A percentile compares a stretch with the other conserved stretches of the same genome.
Conservation (phyloP, 2,797 vertebrate species). For the Eulemur rubriventer region DNA sequence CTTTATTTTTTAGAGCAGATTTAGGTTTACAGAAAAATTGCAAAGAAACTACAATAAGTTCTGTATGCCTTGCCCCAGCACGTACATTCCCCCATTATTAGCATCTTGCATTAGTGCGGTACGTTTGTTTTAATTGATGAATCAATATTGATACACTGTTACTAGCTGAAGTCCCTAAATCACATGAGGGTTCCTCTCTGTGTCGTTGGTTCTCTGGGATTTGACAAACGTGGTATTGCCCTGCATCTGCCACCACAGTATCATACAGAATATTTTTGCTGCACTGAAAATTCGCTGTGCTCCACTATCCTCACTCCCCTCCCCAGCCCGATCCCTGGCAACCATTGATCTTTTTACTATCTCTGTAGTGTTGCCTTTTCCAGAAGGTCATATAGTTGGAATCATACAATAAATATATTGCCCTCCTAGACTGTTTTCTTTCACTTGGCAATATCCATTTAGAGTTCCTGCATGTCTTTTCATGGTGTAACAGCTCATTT, state of each 20-base stretch:
- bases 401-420: rapidly evolving
- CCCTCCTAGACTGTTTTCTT: not conserved
- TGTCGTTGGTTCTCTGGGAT: not conserved
- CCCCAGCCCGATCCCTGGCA: not conserved
- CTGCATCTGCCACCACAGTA: too few species aligned
- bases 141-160: not conserved
- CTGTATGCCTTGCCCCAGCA: not conserved
- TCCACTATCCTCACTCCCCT: not conserved
- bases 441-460: not conserved
- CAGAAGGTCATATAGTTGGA: not conserved
- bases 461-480: not conserved
- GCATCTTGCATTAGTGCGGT: not conserved
- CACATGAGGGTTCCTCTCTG: not conserved
- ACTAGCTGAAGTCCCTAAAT: not conserved
- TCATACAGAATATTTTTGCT: not conserved
- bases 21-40: not conserved
- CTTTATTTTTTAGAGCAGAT: constrained; percentile 32
- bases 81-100: not conserved
- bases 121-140: not conserved
- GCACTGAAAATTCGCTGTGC: not conserved
- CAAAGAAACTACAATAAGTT: not conserved
- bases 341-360: not conserved
- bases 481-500: not conserved
- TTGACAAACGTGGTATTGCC: not conserved
- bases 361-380: not conserved